A percentile compares a stretch with the other conserved stretches of the same genome.
These are phyloP conservation scores for Phaedon cochleariae DNA, from an alignment of 2,888 invertebrate species.

Conservation along the genomic window DNA sequence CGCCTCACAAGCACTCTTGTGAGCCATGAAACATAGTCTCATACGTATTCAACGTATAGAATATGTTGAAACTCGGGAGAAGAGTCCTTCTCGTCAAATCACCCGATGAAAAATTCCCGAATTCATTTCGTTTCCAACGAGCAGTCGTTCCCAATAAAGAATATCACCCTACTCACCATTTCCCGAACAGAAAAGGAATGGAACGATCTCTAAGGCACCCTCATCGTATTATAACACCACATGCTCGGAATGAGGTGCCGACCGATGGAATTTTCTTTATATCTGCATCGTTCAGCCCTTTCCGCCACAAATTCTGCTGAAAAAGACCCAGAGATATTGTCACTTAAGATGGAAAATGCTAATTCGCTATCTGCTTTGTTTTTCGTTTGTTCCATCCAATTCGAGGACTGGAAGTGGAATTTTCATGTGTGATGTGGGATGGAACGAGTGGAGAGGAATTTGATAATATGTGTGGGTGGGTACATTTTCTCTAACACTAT, in stretches of 20 bases:
- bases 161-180: constrained; percentile 39
- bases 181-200: constrained; percentile 37
- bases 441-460: background rate
- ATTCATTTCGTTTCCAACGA: background rate
- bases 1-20: too few species aligned
- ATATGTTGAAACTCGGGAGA: too few species aligned
- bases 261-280: constrained; percentile 27
- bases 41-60: too few species aligned
- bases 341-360: constrained; percentile 23
- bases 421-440: background rate
- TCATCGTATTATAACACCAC: constrained; percentile 24
- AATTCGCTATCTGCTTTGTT: constrained; percentile 22
- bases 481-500: too few species aligned
- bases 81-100: background rate
- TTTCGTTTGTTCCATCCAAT: constrained; percentile 2
- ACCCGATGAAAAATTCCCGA: constrained; percentile 1
- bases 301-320: constrained; percentile 18
- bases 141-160: constrained; percentile 20
- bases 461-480: too few species aligned
- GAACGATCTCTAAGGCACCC: constrained; percentile 25
- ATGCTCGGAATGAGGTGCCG: constrained; percentile 24
- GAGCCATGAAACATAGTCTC: too few species aligned
- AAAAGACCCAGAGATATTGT: constrained; percentile 16
- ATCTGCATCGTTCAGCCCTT: constrained; percentile 24
- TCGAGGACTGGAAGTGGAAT: background rate